A percentile compares a stretch with the other conserved stretches of the same genome.
Conservation (phyloP, 2,113 vertebrate genomes). For the Nematolebias whitei region DNA sequence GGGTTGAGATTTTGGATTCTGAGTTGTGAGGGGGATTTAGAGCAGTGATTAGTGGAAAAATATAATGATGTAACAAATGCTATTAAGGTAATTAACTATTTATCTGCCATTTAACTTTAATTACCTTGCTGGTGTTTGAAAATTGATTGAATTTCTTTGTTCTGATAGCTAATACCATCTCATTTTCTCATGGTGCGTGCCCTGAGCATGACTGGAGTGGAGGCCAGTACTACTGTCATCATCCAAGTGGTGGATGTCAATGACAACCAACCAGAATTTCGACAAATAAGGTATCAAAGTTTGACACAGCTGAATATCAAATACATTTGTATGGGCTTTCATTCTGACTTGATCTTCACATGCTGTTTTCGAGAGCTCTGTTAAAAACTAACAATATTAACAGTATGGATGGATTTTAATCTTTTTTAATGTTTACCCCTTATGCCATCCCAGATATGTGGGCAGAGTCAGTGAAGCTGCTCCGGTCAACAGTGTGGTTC, state of each 20-base stretch:
- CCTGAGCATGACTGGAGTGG: constrained; percentile 92
- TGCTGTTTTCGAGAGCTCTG: not conserved
- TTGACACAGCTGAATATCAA: not conserved
- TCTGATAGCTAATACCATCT: constrained; percentile 73
- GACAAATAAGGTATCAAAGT: constrained; percentile 82
- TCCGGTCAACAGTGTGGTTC: constrained; percentile 89
- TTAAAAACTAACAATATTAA: not conserved
- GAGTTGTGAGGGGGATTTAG: no score
- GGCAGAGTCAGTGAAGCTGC: constrained; percentile 89
- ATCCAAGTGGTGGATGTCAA: constrained; percentile 94
- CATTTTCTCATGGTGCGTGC: constrained; percentile 87
- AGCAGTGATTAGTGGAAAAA: no score
- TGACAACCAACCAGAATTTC: constrained; percentile 89
- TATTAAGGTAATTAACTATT: no score
- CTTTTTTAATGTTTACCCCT: not conserved
- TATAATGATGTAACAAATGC: no score
- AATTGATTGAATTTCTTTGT: constrained; percentile 19
- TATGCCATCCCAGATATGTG: constrained; percentile 54
- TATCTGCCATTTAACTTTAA: not conserved
- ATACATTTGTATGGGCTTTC: no score
- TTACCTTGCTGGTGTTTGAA: not conserved
- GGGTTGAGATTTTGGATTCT: no score
- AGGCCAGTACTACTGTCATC: constrained; percentile 85
- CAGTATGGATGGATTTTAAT: not conserved
- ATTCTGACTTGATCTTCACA: no score